Percentiles rank a stretch among this genome's conserved stretches.
Conservation (phyloP, 2,797 vertebrate genomes). For the Enteromius paludinosus region DNA sequence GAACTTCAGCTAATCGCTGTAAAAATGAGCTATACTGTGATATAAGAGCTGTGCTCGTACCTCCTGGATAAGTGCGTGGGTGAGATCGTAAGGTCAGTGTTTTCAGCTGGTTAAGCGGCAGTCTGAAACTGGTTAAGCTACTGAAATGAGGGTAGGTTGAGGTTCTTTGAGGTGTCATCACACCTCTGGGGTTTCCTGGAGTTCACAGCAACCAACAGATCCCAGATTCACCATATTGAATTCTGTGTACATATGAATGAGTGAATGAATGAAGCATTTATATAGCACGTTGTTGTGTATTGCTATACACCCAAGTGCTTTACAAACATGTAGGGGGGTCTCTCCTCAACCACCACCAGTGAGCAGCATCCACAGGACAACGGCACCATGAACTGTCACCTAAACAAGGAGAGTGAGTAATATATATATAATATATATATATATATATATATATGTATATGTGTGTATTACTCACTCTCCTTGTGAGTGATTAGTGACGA, state of each 20-base stretch:
- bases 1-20: background rate
- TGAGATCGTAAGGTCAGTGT: slow-evolving; percentile 5
- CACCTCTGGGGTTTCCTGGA: slow-evolving; percentile 24
- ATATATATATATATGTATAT: too few relatives aligned
- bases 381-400: background rate
- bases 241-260: background rate
- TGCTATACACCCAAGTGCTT: too few relatives aligned
- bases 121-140: background rate
- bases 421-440: too few relatives aligned
- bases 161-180: slow-evolving; percentile 7
- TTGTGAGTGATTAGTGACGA: too few relatives aligned
- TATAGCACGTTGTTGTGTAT: too few relatives aligned
- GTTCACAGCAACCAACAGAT: background rate
- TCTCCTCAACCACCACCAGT: too few relatives aligned
- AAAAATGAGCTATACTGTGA: slow-evolving; percentile 31
- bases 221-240: background rate
- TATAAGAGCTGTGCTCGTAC: background rate
- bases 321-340: too few relatives aligned
- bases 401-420: background rate
- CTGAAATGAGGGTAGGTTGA: background rate
- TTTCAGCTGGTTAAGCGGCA: slow-evolving; percentile 6
- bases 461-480: too few relatives aligned
- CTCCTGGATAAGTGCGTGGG: slow-evolving; percentile 1
- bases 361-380: too few relatives aligned
- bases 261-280: too few relatives aligned